phyloP scores from a whole-genome alignment of 1,140 invertebrate species.

The Calosoma granatense region DNA sequence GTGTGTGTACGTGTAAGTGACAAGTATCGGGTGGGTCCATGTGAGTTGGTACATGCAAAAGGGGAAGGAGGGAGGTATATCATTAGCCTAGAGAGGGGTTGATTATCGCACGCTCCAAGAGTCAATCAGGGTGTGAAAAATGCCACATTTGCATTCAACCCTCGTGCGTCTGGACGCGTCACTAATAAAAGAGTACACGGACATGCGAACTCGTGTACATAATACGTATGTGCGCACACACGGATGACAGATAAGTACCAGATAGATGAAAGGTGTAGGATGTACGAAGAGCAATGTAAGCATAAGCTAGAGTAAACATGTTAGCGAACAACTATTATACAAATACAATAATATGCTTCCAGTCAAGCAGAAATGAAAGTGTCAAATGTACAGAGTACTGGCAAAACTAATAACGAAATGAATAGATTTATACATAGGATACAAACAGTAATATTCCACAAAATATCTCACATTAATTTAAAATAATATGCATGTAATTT shows the following conservation, averaged over 20 bases:
- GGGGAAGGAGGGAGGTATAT: not conserved
- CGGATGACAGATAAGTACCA: too few relatives aligned
- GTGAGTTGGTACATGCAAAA: not conserved
- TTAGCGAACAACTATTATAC: not conserved
- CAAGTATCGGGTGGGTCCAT: not conserved
- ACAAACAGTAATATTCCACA: too few relatives aligned
- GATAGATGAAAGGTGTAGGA: too few relatives aligned
- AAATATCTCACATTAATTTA: too few relatives aligned
- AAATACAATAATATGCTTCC: not conserved
- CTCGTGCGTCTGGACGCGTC: slow-evolving; percentile 1
- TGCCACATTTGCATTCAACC: slow-evolving; percentile 7
- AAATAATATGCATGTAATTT: too few relatives aligned
- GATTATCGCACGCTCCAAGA: slow-evolving; percentile 5
- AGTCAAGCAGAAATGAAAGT: not conserved
- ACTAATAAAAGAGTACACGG: slow-evolving; percentile 4
- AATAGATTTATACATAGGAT: too few relatives aligned
- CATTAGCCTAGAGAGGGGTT: slow-evolving; percentile 3
- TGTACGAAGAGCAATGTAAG: not conserved
- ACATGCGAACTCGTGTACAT: not conserved
- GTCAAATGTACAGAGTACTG: too few relatives aligned
- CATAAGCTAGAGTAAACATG: not conserved
- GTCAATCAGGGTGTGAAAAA: slow-evolving; percentile 8
- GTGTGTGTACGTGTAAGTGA: slow-evolving; percentile 3
- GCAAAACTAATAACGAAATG: too few relatives aligned
- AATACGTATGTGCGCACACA: too few relatives aligned